Evolutionary conservation across 2,888 invertebrate species (phyloP).

Genomic region (Dynastes hyllus): DNA sequence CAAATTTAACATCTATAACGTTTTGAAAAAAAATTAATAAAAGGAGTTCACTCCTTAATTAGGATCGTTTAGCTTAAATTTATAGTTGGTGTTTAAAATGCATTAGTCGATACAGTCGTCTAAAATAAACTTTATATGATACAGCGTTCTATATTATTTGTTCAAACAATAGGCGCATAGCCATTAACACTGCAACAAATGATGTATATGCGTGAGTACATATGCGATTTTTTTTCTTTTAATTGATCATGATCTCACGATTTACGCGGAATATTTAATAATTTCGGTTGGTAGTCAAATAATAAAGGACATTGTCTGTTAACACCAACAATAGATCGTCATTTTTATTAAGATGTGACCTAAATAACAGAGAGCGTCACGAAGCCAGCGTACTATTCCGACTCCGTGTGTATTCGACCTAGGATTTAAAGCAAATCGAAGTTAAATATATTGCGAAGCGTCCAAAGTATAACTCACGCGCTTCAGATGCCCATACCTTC

Average conservation of each 20-base stretch:
- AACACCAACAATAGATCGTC: neutral
- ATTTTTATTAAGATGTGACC: constrained; percentile 28
- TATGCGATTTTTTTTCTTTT: neutral
- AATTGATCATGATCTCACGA: constrained; percentile 21
- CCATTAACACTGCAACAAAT: no score
- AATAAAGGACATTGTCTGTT: neutral
- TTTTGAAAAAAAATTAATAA: no score
- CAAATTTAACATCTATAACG: no score
- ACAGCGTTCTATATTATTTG: no score
- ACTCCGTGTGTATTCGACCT: neutral
- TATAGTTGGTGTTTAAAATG: no score
- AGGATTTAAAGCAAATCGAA: constrained; percentile 47
- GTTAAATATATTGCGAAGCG: constrained; percentile 41
- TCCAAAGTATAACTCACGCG: constrained; percentile 31
- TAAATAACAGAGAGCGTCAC: constrained; percentile 1
- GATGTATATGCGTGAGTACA: neutral
- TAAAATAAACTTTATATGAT: no score
- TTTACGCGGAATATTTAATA: constrained; percentile 22
- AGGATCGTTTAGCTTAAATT: no score
- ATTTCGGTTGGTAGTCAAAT: neutral
- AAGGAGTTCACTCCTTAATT: no score
- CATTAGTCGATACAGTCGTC: no score
- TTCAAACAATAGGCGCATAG: no score
- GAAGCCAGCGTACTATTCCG: neutral
- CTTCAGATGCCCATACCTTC: constrained; percentile 31